Conservation (phyloP, 2,797 vertebrate species). For the Helostoma temminkii region DNA sequence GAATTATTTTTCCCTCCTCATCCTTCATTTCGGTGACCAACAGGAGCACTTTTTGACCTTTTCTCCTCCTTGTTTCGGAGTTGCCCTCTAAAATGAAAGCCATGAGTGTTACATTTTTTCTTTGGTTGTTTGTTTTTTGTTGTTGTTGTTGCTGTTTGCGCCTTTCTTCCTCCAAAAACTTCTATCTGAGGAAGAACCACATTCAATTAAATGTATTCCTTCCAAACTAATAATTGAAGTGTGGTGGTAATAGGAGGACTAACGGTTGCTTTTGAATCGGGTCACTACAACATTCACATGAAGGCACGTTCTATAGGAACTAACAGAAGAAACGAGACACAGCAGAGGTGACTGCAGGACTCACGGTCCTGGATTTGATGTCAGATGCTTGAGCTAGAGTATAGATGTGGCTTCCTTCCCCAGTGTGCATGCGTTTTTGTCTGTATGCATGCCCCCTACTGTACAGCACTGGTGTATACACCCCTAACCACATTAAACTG, state of each 20-base stretch:
- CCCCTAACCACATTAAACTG: slow-evolving; percentile 2
- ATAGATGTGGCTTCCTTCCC: slow-evolving; percentile 8
- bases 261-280: not conserved
- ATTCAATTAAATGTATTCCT: slow-evolving; percentile 1
- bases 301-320: not conserved
- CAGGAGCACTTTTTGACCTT: slow-evolving; percentile 24
- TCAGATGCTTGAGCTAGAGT: slow-evolving; percentile 55
- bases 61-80: slow-evolving; percentile 6
- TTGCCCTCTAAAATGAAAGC: not conserved
- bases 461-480: slow-evolving; percentile 58
- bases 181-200: not conserved
- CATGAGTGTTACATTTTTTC: no score
- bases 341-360: slow-evolving; percentile 13
- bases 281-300: slow-evolving; percentile 5
- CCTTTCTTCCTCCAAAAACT: not conserved
- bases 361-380: slow-evolving; percentile 2
- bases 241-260: not conserved
- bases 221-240: not conserved
- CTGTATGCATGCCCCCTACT: slow-evolving; percentile 55
- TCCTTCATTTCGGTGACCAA: slow-evolving; percentile 9
- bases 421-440: slow-evolving; percentile 51
- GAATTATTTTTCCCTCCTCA: slow-evolving; percentile 18
- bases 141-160: no score
- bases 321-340: not conserved
- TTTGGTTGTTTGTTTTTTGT: no score